phyloP scores from a whole-genome alignment of 2,797 vertebrate genomes.

The Amniataba percoides region DNA sequence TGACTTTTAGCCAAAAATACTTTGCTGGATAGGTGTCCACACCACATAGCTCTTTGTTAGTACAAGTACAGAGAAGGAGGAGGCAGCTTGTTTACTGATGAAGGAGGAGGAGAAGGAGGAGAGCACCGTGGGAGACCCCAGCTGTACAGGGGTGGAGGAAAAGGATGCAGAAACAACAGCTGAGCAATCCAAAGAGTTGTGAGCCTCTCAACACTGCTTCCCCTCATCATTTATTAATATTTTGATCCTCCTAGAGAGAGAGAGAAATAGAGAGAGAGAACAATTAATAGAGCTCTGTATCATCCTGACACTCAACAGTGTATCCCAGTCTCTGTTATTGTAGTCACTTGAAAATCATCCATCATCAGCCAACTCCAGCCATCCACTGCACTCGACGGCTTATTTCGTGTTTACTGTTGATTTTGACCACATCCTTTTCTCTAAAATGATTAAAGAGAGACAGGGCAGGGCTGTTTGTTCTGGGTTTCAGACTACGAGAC shows the following conservation, averaged over 20 bases:
- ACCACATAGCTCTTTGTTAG: neutral
- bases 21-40: neutral
- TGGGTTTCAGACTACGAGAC: slow-evolving; percentile 7
- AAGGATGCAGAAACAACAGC: slow-evolving; percentile 56
- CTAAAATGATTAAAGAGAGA: slow-evolving; percentile 15
- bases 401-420: slow-evolving; percentile 51
- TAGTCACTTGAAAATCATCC: slow-evolving; percentile 35
- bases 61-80: neutral
- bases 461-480: slow-evolving; percentile 18
- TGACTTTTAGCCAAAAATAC: neutral
- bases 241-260: slow-evolving; percentile 45
- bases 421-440: slow-evolving; percentile 31
- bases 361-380: slow-evolving; percentile 10
- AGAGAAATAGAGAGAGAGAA: slow-evolving; percentile 22
- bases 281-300: slow-evolving; percentile 63
- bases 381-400: slow-evolving; percentile 22
- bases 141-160: slow-evolving; percentile 41
- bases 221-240: slow-evolving; percentile 78
- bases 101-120: slow-evolving; percentile 16
- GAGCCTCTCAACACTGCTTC: slow-evolving; percentile 60
- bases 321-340: slow-evolving; percentile 45
- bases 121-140: slow-evolving; percentile 30
- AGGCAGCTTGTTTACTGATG: slow-evolving; percentile 18
- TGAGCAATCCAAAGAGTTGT: slow-evolving; percentile 60
- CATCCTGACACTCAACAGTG: slow-evolving; percentile 44